These are phyloP conservation scores for Coracopsis vasa DNA, from an alignment of 2,113 vertebrate species.

Conservation along the genomic window DNA sequence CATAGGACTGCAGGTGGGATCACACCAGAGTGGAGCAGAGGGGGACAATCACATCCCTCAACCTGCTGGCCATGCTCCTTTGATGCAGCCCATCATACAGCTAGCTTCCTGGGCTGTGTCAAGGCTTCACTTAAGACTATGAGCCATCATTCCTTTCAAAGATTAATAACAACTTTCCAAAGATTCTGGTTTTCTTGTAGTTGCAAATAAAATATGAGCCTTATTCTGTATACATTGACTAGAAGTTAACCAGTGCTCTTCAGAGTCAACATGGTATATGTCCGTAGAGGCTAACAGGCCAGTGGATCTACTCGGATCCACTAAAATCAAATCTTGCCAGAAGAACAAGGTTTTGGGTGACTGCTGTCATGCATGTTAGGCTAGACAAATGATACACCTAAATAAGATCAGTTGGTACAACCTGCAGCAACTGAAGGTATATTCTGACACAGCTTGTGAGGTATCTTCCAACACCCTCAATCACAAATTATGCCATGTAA, in stretches of 20 bases:
- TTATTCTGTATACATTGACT: neutral
- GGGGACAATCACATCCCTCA: fast-evolving
- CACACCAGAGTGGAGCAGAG: neutral
- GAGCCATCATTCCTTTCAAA: neutral
- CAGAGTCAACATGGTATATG: neutral
- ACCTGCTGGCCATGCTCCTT: fast-evolving
- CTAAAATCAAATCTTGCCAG: neutral
- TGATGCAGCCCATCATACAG: fast-evolving
- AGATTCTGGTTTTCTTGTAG: neutral
- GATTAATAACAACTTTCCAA: neutral
- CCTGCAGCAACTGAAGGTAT: neutral
- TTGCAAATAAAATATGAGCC: neutral
- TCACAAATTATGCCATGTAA: neutral
- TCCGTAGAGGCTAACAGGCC: neutral
- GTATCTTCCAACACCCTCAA: neutral
- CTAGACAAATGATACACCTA: neutral
- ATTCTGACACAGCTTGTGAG: neutral
- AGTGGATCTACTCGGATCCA: neutral
- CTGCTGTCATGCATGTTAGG: neutral
- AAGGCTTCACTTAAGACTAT: neutral
- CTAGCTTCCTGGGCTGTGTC: neutral
- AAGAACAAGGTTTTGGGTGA: neutral
- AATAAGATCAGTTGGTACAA: neutral
- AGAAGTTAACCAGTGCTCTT: neutral
- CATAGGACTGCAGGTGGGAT: fast-evolving